These are phyloP conservation scores for Brachionus paranguensis DNA, from an alignment of 1,140 invertebrate species.

Conservation along the genomic window DNA sequence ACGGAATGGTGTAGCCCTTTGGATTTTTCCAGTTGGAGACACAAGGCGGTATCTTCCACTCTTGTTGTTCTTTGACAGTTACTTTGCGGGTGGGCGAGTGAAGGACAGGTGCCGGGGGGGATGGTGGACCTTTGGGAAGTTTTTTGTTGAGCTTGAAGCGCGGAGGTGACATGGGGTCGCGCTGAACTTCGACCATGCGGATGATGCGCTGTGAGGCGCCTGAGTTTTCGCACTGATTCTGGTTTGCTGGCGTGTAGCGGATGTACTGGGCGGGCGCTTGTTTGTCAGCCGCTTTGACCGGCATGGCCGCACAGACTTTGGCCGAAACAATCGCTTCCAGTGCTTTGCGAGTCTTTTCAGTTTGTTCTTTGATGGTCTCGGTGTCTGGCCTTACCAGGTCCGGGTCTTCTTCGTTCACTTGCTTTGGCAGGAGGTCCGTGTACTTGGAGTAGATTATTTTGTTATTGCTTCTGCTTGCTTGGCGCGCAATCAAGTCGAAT, in stretches of 20 bases:
- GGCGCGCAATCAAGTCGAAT: slow-evolving; percentile 87
- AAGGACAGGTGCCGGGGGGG: slow-evolving; percentile 90
- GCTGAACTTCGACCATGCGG: slow-evolving; percentile 85
- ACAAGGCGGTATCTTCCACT: slow-evolving; percentile 99
- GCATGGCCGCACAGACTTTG: slow-evolving; percentile 75
- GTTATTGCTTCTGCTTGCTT: slow-evolving; percentile 82
- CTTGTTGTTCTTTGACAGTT: slow-evolving; percentile 95
- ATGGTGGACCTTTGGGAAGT: slow-evolving; percentile 92
- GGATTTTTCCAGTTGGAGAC: slow-evolving; percentile 99
- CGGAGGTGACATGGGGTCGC: slow-evolving; percentile 97
- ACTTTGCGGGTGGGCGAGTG: slow-evolving; percentile 95
- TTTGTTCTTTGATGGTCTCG: slow-evolving; percentile 61
- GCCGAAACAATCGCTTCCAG: slow-evolving; percentile 52
- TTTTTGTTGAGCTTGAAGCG: slow-evolving; percentile 73
- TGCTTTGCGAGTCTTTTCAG: slow-evolving; percentile 53
- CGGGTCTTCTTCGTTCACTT: slow-evolving; percentile 81
- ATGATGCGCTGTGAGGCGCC: slow-evolving; percentile 96
- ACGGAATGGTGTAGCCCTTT: slow-evolving; percentile 91
- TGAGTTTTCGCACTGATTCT: slow-evolving; percentile 88
- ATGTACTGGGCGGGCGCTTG: slow-evolving; percentile 87
- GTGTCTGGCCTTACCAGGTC: slow-evolving; percentile 73
- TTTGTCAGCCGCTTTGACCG: slow-evolving; percentile 81
- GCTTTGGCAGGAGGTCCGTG: slow-evolving; percentile 83
- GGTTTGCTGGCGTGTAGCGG: slow-evolving; percentile 79
- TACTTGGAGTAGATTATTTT: slow-evolving; percentile 91